phyloP scores from a whole-genome alignment of 2,113 vertebrate genomes.

The Xenopus borealis region DNA sequence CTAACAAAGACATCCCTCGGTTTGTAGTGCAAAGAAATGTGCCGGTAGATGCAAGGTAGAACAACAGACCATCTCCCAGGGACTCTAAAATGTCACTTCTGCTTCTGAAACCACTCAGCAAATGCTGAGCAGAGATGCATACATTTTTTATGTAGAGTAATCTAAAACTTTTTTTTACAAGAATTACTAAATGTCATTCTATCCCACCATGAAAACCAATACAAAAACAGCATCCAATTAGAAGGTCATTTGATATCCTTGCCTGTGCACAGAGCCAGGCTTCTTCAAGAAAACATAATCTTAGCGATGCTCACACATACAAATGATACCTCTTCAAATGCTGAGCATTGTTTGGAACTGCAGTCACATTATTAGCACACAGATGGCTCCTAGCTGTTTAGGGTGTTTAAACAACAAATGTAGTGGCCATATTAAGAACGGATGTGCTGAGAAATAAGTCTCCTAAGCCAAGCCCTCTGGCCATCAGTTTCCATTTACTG shows the following conservation, averaged over 20 bases:
- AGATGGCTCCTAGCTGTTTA: background rate
- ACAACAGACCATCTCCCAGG: slow-evolving; percentile 45
- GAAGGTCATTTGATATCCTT: slow-evolving; percentile 58
- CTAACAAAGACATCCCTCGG: slow-evolving; percentile 6
- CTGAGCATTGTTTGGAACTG: slow-evolving; percentile 4
- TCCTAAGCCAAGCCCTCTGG: too few relatives aligned
- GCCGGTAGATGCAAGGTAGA: slow-evolving; percentile 17
- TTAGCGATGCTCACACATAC: slow-evolving; percentile 14
- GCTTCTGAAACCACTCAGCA: slow-evolving; percentile 54
- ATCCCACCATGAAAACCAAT: slow-evolving; percentile 67
- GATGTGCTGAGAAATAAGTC: too few relatives aligned
- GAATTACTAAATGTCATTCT: slow-evolving; percentile 69
- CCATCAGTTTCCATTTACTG: too few relatives aligned
- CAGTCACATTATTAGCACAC: background rate
- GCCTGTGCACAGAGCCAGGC: slow-evolving; percentile 40
- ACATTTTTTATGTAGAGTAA: slow-evolving; percentile 74
- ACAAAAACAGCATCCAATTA: slow-evolving; percentile 67
- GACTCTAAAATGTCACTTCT: slow-evolving; percentile 54
- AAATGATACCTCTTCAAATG: slow-evolving; percentile 17
- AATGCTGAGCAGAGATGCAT: slow-evolving; percentile 60
- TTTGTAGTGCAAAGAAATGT: slow-evolving; percentile 14
- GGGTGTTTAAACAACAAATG: background rate
- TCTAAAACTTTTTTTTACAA: slow-evolving; percentile 64
- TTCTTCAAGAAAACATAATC: slow-evolving; percentile 33
- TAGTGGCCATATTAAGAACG: background rate